Conservation (phyloP, 2,797 vertebrate genomes). For the Otolemur crassicaudatus region DNA sequence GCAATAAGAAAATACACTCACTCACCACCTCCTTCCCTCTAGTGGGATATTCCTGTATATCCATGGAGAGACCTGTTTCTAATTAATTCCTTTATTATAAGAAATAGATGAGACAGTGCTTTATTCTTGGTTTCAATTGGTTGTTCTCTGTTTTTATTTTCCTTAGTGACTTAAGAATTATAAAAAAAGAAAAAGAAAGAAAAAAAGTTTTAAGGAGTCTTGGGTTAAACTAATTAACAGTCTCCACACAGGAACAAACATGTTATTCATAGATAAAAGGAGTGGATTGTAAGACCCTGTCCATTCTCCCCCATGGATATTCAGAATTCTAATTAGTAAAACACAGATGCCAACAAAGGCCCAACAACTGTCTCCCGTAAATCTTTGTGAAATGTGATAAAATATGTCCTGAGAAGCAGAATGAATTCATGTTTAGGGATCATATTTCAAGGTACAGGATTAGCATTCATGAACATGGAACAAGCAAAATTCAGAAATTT, state of each 20-base stretch:
- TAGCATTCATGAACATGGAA: constrained; percentile 33
- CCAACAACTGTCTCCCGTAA: constrained; percentile 41
- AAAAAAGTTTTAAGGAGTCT: not conserved
- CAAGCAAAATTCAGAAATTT: constrained; percentile 46
- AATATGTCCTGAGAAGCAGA: constrained; percentile 60
- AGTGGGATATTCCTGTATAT: not conserved
- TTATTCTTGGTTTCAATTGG: constrained; percentile 47
- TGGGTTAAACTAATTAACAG: constrained; percentile 29
- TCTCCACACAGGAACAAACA: constrained; percentile 33
- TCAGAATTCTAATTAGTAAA: constrained; percentile 66
- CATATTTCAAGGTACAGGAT: constrained; percentile 46
- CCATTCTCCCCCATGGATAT: not conserved
- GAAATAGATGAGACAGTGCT: not conserved
- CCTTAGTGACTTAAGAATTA: not conserved
- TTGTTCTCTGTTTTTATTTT: constrained; percentile 26
- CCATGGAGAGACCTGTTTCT: not conserved
- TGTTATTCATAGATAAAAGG: constrained; percentile 63
- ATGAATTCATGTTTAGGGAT: constrained; percentile 54
- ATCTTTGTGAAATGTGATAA: constrained; percentile 72
- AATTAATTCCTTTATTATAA: not conserved
- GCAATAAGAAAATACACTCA: not conserved
- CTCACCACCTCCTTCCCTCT: not conserved
- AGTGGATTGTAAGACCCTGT: constrained; percentile 42
- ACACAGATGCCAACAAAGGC: constrained; percentile 34
- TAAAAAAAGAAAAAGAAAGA: not conserved